Evolutionary conservation across 2,797 vertebrate genomes (phyloP), one percentile per base, ranked within the genome.

Genomic region (Argentina silus): DNA sequence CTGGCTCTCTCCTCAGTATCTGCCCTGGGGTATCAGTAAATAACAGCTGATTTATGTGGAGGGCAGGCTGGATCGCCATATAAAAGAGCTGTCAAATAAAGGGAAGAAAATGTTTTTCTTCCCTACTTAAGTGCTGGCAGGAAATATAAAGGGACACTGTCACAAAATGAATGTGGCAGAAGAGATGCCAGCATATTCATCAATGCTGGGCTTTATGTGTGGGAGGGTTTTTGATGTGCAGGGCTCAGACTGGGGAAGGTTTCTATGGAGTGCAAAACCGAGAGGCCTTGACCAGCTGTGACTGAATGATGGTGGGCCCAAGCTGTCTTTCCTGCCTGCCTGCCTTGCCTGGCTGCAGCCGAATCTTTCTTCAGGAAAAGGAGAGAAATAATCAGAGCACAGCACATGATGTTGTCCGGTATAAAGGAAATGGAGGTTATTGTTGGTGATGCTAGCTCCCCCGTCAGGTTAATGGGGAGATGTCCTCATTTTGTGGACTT

Each of bases 141-240:
- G 80, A 81, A 78, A 90, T 90, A 91, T 90, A 93, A 93, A 92
- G 89, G 83, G 81, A 87, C 89, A 84, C 86, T 93, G 93, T 94
- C 84, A 82, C 82, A 84, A 89, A 81, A 76, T 90, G 89, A 91
- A 90, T 88, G 91, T 89, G 83, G 81, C 50, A 59, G 81, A 86
- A 77, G 81, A 86, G 88, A 86, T 88, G 93, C 92, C 93, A 89
- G 87, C 59, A 61, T 79, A 83, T 85, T 87, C 80, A 91, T 94
- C 92, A 93, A 92, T 93, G 91, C 87, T 47, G 63, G 81, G 81
- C 90, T 91, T 92, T 93, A 85, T 94, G 89, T 89, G 79, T 82
- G 79, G 85, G 85, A 81, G 78, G 81, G 81, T 82, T 88, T 90
- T 90, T 90, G 88, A 91, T 91, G 90, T 90, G 88, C 70, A 73